Evolutionary conservation across 2,888 invertebrate species (phyloP).

Genomic region (Koerneria pararmatus): DNA sequence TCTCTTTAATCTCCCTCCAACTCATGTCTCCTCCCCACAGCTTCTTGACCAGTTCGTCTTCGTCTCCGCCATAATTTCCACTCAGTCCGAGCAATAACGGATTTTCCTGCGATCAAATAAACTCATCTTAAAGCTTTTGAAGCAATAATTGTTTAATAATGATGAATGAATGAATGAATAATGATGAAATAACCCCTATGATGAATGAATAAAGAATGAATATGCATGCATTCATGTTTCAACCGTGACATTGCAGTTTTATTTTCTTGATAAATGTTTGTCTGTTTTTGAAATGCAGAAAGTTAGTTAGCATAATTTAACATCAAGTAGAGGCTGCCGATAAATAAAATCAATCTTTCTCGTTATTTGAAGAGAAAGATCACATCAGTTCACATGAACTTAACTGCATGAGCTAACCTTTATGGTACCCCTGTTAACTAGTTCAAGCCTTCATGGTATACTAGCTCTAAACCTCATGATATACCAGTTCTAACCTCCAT

Average conservation of each 20-base stretch:
- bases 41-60: conserved; percentile 38
- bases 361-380: too few relatives aligned
- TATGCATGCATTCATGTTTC: too few relatives aligned
- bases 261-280: too few relatives aligned
- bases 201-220: too few relatives aligned
- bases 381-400: too few relatives aligned
- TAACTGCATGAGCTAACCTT: neutral
- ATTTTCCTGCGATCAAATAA: conserved; percentile 39
- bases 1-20: conserved; percentile 14
- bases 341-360: too few relatives aligned
- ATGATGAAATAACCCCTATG: too few relatives aligned
- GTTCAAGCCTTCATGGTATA: neutral
- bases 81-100: conserved; percentile 36
- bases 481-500: conserved; percentile 24
- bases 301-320: too few relatives aligned
- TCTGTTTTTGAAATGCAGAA: too few relatives aligned
- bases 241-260: too few relatives aligned
- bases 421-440: neutral
- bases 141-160: neutral
- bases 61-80: conserved; percentile 21
- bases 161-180: neutral
- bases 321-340: too few relatives aligned
- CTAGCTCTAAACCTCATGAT: neutral
- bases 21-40: conserved; percentile 37
- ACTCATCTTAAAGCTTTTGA: neutral